Percentiles rank a stretch among this genome's conserved stretches.
These are phyloP conservation scores for Python bivittatus DNA, from an alignment of 2,113 vertebrate genomes.

Conservation along the genomic window DNA sequence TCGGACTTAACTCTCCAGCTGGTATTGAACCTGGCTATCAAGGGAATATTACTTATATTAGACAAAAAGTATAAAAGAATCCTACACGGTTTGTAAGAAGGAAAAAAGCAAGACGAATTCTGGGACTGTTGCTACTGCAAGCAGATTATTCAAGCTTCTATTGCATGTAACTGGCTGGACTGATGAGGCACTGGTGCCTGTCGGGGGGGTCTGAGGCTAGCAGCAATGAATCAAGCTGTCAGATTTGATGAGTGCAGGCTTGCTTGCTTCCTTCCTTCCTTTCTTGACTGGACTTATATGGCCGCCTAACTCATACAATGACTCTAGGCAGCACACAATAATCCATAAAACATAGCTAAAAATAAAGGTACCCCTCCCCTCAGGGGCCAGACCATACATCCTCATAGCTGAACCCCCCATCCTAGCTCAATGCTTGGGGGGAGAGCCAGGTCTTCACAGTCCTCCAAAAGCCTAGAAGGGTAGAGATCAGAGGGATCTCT, in stretches of 20 bases:
- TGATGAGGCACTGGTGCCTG: slow-evolving; percentile 5
- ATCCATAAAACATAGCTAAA: too few species aligned
- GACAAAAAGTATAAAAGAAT: not conserved
- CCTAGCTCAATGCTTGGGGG: too few species aligned
- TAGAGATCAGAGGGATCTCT: too few species aligned
- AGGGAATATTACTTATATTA: slow-evolving; percentile 23
- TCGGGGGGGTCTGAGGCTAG: not conserved
- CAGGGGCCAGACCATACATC: too few species aligned
- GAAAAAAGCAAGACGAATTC: not conserved
- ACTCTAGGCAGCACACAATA: too few species aligned
- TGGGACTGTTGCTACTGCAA: not conserved
- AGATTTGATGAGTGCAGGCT: not conserved
- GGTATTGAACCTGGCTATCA: not conserved
- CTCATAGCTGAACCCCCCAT: too few species aligned
- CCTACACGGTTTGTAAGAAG: not conserved
- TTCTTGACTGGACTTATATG: too few species aligned
- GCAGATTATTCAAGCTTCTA: slow-evolving; percentile 17
- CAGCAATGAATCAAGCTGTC: not conserved
- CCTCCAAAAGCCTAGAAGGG: too few species aligned
- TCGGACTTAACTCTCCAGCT: not conserved
- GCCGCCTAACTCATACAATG: too few species aligned
- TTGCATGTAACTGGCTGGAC: slow-evolving; percentile 8
- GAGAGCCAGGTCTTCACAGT: too few species aligned
- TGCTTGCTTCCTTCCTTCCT: too few species aligned
- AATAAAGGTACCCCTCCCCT: too few species aligned